Conservation (phyloP, 2,797 vertebrate genomes). For the Siniperca obscura region DNA sequence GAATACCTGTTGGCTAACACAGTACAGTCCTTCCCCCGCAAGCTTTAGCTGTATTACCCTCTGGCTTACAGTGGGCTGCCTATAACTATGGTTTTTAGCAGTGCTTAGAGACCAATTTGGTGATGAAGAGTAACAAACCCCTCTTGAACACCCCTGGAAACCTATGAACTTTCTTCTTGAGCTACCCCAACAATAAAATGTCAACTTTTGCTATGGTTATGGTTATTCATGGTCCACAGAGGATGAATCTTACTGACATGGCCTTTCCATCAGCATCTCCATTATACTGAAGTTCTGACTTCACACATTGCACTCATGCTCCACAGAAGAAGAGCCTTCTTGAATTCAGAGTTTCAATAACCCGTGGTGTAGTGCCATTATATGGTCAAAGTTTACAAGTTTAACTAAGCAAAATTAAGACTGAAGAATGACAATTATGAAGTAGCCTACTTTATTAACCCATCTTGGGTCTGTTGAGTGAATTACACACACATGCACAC, state of each 20-base stretch:
- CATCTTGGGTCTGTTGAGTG: too few relatives aligned
- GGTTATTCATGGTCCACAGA: neutral
- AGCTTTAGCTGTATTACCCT: slow-evolving; percentile 38
- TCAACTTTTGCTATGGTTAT: neutral
- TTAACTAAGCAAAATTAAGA: too few relatives aligned
- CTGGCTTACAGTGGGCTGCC: slow-evolving; percentile 30
- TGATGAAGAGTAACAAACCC: slow-evolving; percentile 46
- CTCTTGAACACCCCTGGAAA: slow-evolving; percentile 26
- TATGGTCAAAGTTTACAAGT: too few relatives aligned
- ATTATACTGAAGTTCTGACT: neutral
- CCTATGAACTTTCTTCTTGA: neutral
- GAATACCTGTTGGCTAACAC: too few relatives aligned
- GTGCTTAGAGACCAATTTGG: slow-evolving; percentile 58
- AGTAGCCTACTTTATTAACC: too few relatives aligned
- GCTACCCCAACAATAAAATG: neutral
- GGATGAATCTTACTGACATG: too few relatives aligned
- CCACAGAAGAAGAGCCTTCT: too few relatives aligned
- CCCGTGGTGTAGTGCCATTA: too few relatives aligned
- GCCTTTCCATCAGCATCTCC: neutral
- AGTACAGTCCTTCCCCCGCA: neutral
- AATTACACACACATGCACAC: too few relatives aligned
- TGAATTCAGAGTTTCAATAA: too few relatives aligned
- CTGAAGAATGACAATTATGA: too few relatives aligned
- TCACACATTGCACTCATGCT: too few relatives aligned
- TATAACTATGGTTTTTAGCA: slow-evolving; percentile 40